Evolutionary conservation across 2,113 vertebrate species (phyloP).

Genomic region (Terrapene triunguis): DNA sequence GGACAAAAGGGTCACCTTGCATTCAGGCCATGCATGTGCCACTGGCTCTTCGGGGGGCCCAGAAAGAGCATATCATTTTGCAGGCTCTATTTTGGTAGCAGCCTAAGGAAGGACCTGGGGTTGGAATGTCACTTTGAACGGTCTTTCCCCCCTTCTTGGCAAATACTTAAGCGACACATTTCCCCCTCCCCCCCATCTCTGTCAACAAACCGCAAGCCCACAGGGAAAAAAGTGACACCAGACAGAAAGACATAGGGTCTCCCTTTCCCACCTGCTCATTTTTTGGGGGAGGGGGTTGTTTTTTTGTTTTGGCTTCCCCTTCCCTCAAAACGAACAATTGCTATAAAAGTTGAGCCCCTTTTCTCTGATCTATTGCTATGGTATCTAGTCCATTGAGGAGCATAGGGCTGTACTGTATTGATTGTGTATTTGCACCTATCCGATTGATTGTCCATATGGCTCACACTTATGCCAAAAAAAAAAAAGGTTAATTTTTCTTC

Average conservation of each 20-base stretch:
- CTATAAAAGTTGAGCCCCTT: neutral
- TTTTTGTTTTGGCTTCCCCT: neutral
- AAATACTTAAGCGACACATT: fast-evolving
- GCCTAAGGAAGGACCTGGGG: slow-evolving; percentile 22
- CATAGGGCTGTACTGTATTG: neutral
- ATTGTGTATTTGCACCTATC: neutral
- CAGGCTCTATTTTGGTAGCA: neutral
- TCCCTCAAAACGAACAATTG: neutral
- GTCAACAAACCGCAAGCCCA: neutral
- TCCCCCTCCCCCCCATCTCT: neutral
- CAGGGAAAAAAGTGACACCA: neutral
- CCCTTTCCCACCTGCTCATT: neutral
- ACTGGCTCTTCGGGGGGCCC: neutral
- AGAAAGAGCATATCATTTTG: neutral
- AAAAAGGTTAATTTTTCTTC: neutral
- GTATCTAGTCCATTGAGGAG: fast-evolving
- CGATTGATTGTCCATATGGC: neutral
- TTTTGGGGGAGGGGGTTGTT: too few species aligned
- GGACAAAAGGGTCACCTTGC: neutral
- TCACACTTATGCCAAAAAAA: neutral
- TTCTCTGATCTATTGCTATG: fast-evolving
- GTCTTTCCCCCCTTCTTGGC: neutral
- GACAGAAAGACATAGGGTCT: neutral
- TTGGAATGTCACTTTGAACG: neutral
- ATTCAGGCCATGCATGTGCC: fast-evolving